Percentiles rank a stretch among this genome's conserved stretches.
These are phyloP conservation scores for Tragelaphus buxtoni DNA, from an alignment of 2,113 vertebrate genomes.

Conservation along the genomic window DNA sequence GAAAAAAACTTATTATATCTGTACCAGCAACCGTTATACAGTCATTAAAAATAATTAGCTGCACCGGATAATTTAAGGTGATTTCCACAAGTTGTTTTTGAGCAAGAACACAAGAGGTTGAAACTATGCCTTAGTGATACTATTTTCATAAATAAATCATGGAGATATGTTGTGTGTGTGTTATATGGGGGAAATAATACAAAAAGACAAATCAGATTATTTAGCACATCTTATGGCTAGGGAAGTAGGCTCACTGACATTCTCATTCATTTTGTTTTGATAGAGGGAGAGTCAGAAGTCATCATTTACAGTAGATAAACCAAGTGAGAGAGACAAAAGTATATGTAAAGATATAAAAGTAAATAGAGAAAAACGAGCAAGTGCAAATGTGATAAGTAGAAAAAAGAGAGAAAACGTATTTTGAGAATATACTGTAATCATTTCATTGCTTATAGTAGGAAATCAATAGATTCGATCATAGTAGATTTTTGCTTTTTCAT, in stretches of 20 bases:
- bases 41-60: background rate
- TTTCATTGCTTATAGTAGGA: too few relatives aligned
- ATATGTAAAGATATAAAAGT: background rate
- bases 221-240: fast-evolving
- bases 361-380: background rate
- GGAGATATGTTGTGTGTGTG: fast-evolving
- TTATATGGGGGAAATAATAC: fast-evolving
- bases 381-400: fast-evolving
- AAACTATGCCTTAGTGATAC: too few relatives aligned
- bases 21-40: too few relatives aligned
- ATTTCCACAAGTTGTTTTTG: background rate
- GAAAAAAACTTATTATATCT: fast-evolving
- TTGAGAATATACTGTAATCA: background rate
- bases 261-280: background rate
- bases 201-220: background rate
- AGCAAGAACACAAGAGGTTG: background rate
- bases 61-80: background rate
- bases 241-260: fast-evolving
- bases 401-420: background rate
- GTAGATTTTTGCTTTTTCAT: background rate
- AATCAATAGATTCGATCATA: fast-evolving
- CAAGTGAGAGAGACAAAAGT: background rate
- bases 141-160: background rate
- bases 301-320: fast-evolving
- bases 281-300: background rate